Percentiles rank a stretch among this genome's conserved stretches.
phyloP scores from a whole-genome alignment of 2,888 invertebrate genomes.

The Thecocarcelia acutangulata region DNA sequence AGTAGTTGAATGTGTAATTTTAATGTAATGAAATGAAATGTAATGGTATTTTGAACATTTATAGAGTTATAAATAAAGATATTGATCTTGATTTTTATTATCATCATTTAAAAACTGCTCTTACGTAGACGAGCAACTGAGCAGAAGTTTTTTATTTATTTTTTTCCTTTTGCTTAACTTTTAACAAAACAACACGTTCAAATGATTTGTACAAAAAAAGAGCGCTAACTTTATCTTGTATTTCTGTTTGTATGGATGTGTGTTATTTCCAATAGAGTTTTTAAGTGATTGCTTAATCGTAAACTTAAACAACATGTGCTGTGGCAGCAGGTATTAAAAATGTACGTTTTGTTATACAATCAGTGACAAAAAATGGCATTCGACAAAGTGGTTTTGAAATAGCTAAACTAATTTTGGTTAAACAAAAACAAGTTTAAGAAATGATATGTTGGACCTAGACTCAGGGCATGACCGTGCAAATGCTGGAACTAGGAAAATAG shows the following conservation, averaged over 20 bases:
- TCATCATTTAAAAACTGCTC: conserved; percentile 31
- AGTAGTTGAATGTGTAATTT: conserved; percentile 66
- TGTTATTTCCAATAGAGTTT: conserved; percentile 25
- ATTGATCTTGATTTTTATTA: conserved; percentile 69
- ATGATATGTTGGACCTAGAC: no score
- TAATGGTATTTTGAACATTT: conserved; percentile 68
- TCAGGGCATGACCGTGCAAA: no score
- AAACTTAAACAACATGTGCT: conserved; percentile 9
- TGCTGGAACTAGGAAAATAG: no score
- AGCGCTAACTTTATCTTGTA: neutral
- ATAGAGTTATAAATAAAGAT: conserved; percentile 70
- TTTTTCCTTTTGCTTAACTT: neutral
- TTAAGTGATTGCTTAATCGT: conserved; percentile 63
- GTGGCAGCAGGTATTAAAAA: conserved; percentile 1
- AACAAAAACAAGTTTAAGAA: no score
- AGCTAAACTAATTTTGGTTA: no score
- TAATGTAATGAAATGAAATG: conserved; percentile 58
- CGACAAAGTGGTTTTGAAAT: neutral
- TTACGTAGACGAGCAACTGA: neutral
- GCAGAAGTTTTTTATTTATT: neutral
- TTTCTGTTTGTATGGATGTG: neutral
- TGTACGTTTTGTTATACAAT: conserved; percentile 19
- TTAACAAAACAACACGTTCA: conserved; percentile 45
- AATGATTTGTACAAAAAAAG: conserved; percentile 31
- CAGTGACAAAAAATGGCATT: conserved; percentile 25